Conservation (phyloP, 2,888 invertebrate genomes). For the Aspidiotus destructor region DNA sequence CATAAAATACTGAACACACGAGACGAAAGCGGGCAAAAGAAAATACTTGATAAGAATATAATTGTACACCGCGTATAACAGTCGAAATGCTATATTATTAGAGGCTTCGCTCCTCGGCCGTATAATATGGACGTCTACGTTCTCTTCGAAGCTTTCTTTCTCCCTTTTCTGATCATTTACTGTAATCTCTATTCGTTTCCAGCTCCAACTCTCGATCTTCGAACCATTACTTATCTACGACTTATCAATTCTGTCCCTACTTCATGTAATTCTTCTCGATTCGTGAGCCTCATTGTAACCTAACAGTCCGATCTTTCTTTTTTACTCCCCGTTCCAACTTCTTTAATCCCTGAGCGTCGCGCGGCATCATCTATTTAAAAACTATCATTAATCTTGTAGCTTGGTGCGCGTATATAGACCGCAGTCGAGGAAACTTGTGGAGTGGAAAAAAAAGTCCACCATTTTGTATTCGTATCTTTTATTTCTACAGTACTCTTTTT, state of each 20-base stretch:
- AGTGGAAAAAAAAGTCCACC: conserved; percentile 29
- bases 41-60: conserved; percentile 8
- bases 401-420: conserved; percentile 16
- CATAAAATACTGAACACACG: not conserved
- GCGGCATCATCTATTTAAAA: conserved; percentile 31
- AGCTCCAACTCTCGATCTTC: conserved; percentile 3
- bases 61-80: conserved; percentile 3
- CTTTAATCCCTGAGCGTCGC: conserved; percentile 30
- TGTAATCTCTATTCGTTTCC: conserved; percentile 19
- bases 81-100: conserved; percentile 21
- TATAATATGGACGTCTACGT: not conserved
- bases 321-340: conserved; percentile 23
- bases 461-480: conserved; percentile 32
- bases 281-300: conserved; percentile 30
- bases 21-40: not conserved
- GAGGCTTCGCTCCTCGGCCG: conserved; percentile 2
- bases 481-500: conserved; percentile 24
- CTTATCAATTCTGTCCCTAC: conserved; percentile 31
- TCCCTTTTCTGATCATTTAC: conserved; percentile 14
- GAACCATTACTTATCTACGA: conserved; percentile 29
- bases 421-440: conserved; percentile 27
- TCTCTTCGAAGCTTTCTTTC: conserved; percentile 10
- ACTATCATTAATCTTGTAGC: conserved; percentile 27
- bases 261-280: conserved; percentile 30
- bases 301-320: conserved; percentile 27